Evolutionary conservation across 2,888 invertebrate species (phyloP).

Genomic region (Dascillus cervinus): DNA sequence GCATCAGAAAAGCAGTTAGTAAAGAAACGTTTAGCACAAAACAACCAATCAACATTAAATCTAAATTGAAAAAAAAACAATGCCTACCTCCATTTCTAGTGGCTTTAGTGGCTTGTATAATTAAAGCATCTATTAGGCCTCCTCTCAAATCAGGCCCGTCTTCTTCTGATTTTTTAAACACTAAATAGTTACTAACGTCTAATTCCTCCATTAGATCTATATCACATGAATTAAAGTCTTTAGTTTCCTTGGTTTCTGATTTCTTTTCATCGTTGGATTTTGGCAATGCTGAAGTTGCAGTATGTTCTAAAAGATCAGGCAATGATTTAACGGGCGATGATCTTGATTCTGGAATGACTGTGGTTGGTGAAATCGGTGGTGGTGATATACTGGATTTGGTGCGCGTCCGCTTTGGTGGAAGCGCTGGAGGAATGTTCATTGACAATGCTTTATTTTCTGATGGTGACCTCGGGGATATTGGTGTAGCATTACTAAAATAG

Average conservation of each 20-base stretch:
- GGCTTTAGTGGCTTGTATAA: conserved; percentile 93
- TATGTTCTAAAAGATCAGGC: conserved; percentile 39
- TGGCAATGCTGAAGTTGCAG: conserved; percentile 17
- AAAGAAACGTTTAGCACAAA: conserved; percentile 1
- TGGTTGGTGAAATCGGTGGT: conserved; percentile 26
- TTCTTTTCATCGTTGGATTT: conserved; percentile 21
- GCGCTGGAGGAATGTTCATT: conserved; percentile 47
- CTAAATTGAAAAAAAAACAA: too few species aligned
- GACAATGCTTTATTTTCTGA: conserved; percentile 13
- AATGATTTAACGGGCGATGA: conserved; percentile 26
- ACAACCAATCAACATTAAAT: background rate
- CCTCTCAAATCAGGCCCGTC: conserved; percentile 90
- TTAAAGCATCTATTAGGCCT: conserved; percentile 87
- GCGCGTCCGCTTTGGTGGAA: conserved; percentile 53
- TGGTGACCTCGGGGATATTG: conserved; percentile 24
- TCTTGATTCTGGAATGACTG: conserved; percentile 12
- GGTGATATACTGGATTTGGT: conserved; percentile 46
- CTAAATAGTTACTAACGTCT: conserved; percentile 72
- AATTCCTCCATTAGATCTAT: conserved; percentile 68
- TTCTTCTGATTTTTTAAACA: conserved; percentile 70
- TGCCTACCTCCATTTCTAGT: conserved; percentile 63
- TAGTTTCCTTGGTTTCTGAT: conserved; percentile 20
- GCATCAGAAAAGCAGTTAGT: conserved; percentile 5
- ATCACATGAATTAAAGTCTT: conserved; percentile 26
- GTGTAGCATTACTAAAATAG: conserved; percentile 17